These are phyloP conservation scores for Meta bourneti DNA, from an alignment of 2,888 invertebrate genomes.

Conservation along the genomic window DNA sequence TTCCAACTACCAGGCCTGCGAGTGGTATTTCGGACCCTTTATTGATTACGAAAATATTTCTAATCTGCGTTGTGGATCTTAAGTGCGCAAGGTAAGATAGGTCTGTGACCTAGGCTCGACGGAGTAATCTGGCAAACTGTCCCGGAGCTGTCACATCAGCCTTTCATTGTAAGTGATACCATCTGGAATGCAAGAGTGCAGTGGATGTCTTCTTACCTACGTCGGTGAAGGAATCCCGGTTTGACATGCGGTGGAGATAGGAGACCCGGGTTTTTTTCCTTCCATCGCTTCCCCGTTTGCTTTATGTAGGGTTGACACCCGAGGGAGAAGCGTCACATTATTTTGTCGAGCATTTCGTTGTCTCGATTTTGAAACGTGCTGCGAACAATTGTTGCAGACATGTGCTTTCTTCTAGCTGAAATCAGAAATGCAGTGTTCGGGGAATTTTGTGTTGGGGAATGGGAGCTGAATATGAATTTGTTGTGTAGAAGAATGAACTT, in stretches of 20 bases:
- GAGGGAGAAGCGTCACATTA: not conserved
- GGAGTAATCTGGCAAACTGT: conserved; percentile 61
- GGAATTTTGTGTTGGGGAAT: no score
- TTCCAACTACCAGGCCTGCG: no score
- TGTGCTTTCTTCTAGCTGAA: no score
- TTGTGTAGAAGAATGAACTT: no score
- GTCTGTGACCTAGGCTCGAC: conserved; percentile 48
- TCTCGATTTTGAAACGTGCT: not conserved
- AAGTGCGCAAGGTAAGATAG: conserved; percentile 16
- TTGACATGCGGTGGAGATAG: conserved; percentile 6
- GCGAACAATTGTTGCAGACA: no score
- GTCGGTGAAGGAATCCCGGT: conserved; percentile 5
- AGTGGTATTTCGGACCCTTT: not conserved
- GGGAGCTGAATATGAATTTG: no score
- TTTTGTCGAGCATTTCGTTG: not conserved
- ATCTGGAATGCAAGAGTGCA: conserved; percentile 14
- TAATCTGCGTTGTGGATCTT: not conserved
- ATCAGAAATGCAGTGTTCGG: no score
- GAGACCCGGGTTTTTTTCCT: conserved; percentile 16
- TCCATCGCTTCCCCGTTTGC: not conserved
- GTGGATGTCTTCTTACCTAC: conserved; percentile 8
- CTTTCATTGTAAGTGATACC: conserved; percentile 15
- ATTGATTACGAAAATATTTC: not conserved
- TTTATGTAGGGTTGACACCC: not conserved
- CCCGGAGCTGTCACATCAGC: conserved; percentile 2